phyloP scores from a whole-genome alignment of 2,113 vertebrate species.

The Myotis davidii region DNA sequence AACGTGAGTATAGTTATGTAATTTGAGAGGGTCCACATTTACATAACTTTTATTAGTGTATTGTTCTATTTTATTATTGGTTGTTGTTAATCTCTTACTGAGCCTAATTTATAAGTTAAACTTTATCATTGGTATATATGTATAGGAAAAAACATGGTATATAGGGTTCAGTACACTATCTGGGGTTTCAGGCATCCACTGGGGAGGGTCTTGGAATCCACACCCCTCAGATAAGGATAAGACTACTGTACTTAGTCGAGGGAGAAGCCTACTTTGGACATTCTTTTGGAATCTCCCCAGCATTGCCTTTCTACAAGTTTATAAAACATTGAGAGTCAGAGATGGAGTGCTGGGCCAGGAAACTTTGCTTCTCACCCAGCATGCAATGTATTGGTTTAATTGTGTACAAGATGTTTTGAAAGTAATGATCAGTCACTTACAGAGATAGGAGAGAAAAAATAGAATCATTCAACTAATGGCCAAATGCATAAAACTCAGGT shows the following conservation, averaged over 20 bases:
- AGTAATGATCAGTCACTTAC: neutral
- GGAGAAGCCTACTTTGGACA: neutral
- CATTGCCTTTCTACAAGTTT: neutral
- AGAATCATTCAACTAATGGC: neutral
- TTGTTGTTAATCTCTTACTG: neutral
- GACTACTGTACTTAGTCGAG: neutral
- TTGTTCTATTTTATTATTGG: neutral
- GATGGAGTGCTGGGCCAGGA: neutral
- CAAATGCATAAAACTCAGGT: neutral
- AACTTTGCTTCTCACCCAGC: neutral
- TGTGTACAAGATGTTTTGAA: neutral
- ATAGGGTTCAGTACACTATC: neutral
- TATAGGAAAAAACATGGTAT: neutral
- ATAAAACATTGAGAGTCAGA: neutral
- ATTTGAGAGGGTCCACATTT: neutral
- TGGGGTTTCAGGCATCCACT: neutral
- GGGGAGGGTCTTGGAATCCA: neutral
- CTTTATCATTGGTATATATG: neutral
- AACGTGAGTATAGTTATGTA: too few species aligned
- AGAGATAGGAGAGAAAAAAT: neutral
- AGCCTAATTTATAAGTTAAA: neutral
- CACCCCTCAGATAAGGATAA: neutral
- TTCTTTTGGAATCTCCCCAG: neutral
- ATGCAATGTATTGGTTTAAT: neutral
- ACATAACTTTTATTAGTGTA: neutral